A percentile compares a stretch with the other conserved stretches of the same genome.
Conservation (phyloP, 2,113 vertebrate species). For the Prinia subflava region DNA sequence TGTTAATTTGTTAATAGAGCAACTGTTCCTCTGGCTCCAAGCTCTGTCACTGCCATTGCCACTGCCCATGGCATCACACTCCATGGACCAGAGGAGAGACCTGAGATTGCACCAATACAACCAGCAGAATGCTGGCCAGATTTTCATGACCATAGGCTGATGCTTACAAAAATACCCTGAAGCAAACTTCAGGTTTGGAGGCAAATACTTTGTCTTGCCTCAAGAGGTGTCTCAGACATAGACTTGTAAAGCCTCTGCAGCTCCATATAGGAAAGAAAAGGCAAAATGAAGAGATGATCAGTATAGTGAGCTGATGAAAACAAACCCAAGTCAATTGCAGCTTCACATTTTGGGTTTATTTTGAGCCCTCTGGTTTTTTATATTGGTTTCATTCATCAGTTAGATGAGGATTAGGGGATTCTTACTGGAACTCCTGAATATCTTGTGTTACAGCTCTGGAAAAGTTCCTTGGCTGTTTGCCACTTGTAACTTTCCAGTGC, state of each 20-base stretch:
- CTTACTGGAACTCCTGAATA: constrained; percentile 6
- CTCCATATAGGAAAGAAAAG: not conserved
- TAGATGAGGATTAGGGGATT: not conserved
- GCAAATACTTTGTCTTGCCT: not conserved
- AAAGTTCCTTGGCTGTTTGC: constrained; percentile 7
- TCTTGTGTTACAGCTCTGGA: not conserved
- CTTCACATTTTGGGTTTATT: not conserved
- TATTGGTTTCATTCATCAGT: not conserved
- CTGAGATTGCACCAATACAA: not conserved
- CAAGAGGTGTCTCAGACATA: not conserved
- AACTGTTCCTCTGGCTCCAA: not conserved
- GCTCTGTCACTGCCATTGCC: not conserved
- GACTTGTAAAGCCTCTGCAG: not conserved
- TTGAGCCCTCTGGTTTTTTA: not conserved
- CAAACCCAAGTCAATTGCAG: not conserved
- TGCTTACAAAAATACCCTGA: not conserved
- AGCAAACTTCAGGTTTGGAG: not conserved
- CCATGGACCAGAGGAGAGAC: not conserved
- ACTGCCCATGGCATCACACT: not conserved
- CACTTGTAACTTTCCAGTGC: not conserved
- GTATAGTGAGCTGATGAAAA: not conserved
- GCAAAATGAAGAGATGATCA: not conserved
- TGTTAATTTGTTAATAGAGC: not conserved
- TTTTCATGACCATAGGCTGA: not conserved
- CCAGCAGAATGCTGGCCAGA: not conserved